Evolutionary conservation across 1,140 invertebrate genomes (phyloP).

Genomic region (Tachypleus tridentatus): DNA sequence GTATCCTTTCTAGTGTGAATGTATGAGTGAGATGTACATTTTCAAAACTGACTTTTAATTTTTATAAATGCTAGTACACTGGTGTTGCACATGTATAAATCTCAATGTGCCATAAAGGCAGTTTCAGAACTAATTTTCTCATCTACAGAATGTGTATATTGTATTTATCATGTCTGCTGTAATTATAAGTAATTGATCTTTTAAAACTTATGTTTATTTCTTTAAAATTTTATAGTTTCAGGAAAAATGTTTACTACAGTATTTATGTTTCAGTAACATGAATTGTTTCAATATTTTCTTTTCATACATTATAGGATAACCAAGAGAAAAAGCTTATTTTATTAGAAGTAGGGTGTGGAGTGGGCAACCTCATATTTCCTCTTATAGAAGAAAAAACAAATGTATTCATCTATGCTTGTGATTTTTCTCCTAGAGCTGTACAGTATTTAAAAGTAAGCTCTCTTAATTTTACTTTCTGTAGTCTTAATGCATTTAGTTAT

Average conservation of each 20-base stretch:
- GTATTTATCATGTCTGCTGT: too few species aligned
- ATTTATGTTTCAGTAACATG: not conserved
- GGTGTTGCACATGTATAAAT: too few species aligned
- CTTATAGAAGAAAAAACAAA: conserved; percentile 61
- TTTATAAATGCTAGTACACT: too few species aligned
- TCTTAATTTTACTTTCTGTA: conserved; percentile 19
- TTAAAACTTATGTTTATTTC: not conserved
- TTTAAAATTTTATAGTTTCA: not conserved
- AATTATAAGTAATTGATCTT: too few species aligned
- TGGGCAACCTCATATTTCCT: conserved; percentile 93
- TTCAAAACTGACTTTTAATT: too few species aligned
- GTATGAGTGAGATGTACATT: too few species aligned
- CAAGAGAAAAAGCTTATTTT: conserved; percentile 30
- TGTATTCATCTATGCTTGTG: conserved; percentile 77
- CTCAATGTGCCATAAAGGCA: too few species aligned
- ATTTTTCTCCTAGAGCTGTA: conserved; percentile 82
- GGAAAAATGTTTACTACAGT: not conserved
- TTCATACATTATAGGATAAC: not conserved
- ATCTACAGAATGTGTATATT: too few species aligned
- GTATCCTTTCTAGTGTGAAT: too few species aligned
- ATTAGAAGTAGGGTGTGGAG: conserved; percentile 91
- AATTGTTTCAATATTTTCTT: not conserved
- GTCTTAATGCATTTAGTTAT: too few species aligned
- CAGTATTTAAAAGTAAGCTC: conserved; percentile 58
- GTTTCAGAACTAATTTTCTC: too few species aligned